A percentile compares a stretch with the other conserved stretches of the same genome.
These are phyloP conservation scores for Mesoclemmys tuberculata DNA, from an alignment of 2,113 vertebrate genomes.

Conservation along the genomic window DNA sequence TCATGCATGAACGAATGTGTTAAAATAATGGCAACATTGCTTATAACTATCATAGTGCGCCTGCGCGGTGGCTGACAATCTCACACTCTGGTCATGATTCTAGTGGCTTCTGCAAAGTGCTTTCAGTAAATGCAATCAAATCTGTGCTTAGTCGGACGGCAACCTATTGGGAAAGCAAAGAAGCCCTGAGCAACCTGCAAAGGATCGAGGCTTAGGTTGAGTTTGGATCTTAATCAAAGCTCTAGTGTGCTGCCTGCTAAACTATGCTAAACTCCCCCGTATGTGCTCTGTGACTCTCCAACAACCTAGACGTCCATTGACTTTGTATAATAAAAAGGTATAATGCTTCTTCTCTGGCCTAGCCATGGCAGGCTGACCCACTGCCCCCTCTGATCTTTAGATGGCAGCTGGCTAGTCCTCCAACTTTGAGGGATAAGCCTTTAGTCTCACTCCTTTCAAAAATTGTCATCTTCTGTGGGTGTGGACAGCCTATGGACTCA, in stretches of 20 bases:
- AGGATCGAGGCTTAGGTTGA: not conserved
- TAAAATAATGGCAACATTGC: constrained; percentile 43
- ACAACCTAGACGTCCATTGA: no score
- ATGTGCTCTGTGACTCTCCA: not conserved
- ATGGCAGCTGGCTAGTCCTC: not conserved
- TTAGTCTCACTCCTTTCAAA: not conserved
- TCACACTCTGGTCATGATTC: no score
- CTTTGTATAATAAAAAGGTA: no score
- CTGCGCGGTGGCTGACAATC: not conserved
- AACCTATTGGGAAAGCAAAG: not conserved
- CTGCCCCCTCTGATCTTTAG: not conserved
- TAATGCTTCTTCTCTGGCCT: not conserved
- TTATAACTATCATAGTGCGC: constrained; percentile 1
- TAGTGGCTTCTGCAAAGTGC: not conserved
- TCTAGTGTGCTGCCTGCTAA: no score
- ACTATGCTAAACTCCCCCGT: not conserved
- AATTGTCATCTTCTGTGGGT: not conserved
- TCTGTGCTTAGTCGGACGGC: not conserved
- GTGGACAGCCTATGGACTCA: not conserved
- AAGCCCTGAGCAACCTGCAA: not conserved
- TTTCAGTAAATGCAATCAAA: not conserved
- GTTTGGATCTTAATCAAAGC: no score
- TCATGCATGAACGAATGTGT: constrained; percentile 59
- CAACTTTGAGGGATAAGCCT: not conserved
- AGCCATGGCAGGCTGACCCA: not conserved